Percentiles rank a stretch among this genome's conserved stretches.
Evolutionary conservation across 2,113 vertebrate species (phyloP).

Genomic region (Ailuropoda melanoleuca): DNA sequence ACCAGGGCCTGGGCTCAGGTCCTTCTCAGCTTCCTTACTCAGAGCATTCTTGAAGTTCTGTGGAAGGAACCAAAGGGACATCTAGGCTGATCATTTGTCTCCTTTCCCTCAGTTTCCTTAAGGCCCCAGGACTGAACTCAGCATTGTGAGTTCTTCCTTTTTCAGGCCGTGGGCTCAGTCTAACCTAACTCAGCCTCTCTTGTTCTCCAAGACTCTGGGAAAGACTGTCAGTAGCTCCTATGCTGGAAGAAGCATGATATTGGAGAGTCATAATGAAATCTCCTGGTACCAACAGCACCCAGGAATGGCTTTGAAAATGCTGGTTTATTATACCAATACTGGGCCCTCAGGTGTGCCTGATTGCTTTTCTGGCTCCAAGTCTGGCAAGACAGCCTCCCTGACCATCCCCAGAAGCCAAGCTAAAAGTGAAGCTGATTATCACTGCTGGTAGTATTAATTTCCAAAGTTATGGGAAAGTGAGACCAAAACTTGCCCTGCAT

Average conservation of each 20-base stretch:
- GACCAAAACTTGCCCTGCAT: background rate
- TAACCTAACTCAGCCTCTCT: background rate
- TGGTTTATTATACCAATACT: fast-evolving
- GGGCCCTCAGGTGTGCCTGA: background rate
- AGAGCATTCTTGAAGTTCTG: background rate
- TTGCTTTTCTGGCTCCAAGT: slow-evolving; percentile 5
- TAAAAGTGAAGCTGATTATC: background rate
- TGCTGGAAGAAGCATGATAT: background rate
- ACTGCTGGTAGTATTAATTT: fast-evolving
- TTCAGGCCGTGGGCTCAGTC: background rate
- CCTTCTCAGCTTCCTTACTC: background rate
- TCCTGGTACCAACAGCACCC: slow-evolving; percentile 44
- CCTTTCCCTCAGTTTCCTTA: background rate
- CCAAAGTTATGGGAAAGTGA: background rate
- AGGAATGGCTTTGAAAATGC: background rate
- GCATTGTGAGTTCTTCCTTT: background rate
- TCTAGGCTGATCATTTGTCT: background rate
- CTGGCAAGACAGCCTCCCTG: fast-evolving
- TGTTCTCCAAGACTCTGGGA: background rate
- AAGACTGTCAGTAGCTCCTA: background rate
- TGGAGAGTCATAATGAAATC: fast-evolving
- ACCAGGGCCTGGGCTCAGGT: background rate
- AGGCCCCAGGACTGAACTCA: background rate
- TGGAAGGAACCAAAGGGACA: background rate
- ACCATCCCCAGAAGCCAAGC: slow-evolving; percentile 34